These are phyloP conservation scores for Conus canariensis DNA, from an alignment of 2,888 invertebrate species.

Conservation along the genomic window DNA sequence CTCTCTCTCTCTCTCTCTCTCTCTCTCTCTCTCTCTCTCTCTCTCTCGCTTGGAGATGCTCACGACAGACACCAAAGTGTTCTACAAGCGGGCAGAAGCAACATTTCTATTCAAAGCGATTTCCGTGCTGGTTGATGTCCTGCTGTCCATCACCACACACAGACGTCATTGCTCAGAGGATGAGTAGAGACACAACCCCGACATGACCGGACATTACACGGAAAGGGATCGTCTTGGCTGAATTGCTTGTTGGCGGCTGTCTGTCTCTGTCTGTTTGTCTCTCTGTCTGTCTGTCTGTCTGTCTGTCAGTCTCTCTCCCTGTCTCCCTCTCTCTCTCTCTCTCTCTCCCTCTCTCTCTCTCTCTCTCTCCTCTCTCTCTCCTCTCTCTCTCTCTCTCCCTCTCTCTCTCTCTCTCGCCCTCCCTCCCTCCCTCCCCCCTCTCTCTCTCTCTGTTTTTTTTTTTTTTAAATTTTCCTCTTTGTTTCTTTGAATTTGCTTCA, in stretches of 20 bases:
- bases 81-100: too few relatives aligned
- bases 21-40: not conserved
- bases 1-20: constrained; percentile 1
- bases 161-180: too few relatives aligned
- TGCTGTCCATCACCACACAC: too few relatives aligned
- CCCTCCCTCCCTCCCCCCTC: not conserved
- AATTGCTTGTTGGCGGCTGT: not conserved
- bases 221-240: not conserved
- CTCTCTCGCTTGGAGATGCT: too few relatives aligned
- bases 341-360: not conserved
- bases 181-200: too few relatives aligned
- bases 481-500: too few relatives aligned
- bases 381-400: not conserved
- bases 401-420: not conserved
- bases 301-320: not conserved
- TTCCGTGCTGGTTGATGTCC: too few relatives aligned
- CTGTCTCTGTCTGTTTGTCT: not conserved
- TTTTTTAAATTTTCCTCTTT: too few relatives aligned
- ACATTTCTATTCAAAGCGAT: too few relatives aligned
- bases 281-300: not conserved
- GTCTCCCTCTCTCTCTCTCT: not conserved
- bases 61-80: too few relatives aligned
- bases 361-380: not conserved
- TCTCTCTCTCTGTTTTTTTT: not conserved
- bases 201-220: too few relatives aligned